A percentile compares a stretch with the other conserved stretches of the same genome.
phyloP scores from a whole-genome alignment of 1,140 invertebrate species.

The Eurosta solidaginis region DNA sequence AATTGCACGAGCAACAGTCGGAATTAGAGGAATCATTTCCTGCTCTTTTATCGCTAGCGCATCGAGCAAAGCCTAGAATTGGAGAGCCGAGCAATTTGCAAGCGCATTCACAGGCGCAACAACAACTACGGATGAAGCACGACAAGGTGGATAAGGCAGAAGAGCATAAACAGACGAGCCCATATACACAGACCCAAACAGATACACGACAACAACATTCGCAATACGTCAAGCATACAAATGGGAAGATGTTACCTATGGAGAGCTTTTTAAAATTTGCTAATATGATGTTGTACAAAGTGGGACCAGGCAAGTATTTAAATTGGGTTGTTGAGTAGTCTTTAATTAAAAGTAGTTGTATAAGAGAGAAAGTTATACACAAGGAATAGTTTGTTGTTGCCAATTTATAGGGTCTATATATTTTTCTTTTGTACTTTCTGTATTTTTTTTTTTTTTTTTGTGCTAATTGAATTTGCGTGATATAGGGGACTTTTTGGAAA shows the following conservation, averaged over 20 bases:
- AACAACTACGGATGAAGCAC: not conserved
- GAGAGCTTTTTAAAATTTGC: constrained; percentile 22
- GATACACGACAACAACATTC: not conserved
- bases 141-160: not conserved
- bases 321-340: not conserved
- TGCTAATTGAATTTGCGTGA: no score
- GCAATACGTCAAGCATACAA: not conserved
- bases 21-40: not conserved
- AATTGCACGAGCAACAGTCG: not conserved
- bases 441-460: no score
- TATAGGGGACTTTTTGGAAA: no score
- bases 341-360: no score
- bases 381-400: no score
- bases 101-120: not conserved
- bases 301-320: constrained; percentile 23
- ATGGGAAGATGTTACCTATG: not conserved
- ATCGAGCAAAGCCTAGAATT: not conserved
- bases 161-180: not conserved
- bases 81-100: not conserved
- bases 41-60: not conserved
- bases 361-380: no score
- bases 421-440: no score
- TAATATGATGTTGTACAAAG: constrained; percentile 29
- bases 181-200: not conserved
- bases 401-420: no score